phyloP scores from a whole-genome alignment of 2,113 vertebrate species.

The Perccottus glenii region DNA sequence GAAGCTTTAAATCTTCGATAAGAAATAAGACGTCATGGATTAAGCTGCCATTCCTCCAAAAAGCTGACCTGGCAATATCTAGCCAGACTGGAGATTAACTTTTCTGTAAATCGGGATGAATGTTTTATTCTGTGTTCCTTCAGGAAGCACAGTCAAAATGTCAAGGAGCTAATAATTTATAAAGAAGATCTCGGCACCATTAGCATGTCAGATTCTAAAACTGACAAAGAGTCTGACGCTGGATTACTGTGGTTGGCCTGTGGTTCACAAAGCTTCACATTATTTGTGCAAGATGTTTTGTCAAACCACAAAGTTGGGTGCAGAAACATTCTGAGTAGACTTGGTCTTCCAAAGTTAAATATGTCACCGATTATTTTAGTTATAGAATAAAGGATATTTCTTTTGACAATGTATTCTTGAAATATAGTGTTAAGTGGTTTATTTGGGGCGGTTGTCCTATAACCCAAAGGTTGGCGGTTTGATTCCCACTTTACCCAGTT shows the following conservation, averaged over 20 bases:
- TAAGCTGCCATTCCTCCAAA: slow-evolving; percentile 30
- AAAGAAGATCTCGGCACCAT: slow-evolving; percentile 39
- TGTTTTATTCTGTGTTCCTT: slow-evolving; percentile 29
- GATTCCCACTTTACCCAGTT: no score
- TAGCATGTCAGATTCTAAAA: slow-evolving; percentile 38
- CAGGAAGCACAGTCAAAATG: slow-evolving; percentile 27
- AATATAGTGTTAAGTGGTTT: slow-evolving; percentile 15
- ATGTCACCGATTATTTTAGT: slow-evolving; percentile 29
- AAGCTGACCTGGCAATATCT: slow-evolving; percentile 28
- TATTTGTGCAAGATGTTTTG: slow-evolving; percentile 54
- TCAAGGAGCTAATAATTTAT: slow-evolving; percentile 52
- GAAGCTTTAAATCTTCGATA: slow-evolving; percentile 42
- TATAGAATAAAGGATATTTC: slow-evolving; percentile 15
- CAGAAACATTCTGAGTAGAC: slow-evolving; percentile 29
- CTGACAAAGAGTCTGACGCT: slow-evolving; percentile 49
- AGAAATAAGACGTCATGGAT: slow-evolving; percentile 41
- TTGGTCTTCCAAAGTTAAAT: slow-evolving; percentile 27
- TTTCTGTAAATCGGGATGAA: slow-evolving; percentile 43
- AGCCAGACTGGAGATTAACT: slow-evolving; percentile 34
- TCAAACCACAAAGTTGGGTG: slow-evolving; percentile 44
- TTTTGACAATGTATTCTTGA: slow-evolving; percentile 33
- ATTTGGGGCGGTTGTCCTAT: no score
- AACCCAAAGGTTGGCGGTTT: no score
- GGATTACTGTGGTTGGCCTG: slow-evolving; percentile 54
- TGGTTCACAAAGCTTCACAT: slow-evolving; percentile 47